phyloP scores from a whole-genome alignment of 2,113 vertebrate genomes.

The Xerus inauris region DNA sequence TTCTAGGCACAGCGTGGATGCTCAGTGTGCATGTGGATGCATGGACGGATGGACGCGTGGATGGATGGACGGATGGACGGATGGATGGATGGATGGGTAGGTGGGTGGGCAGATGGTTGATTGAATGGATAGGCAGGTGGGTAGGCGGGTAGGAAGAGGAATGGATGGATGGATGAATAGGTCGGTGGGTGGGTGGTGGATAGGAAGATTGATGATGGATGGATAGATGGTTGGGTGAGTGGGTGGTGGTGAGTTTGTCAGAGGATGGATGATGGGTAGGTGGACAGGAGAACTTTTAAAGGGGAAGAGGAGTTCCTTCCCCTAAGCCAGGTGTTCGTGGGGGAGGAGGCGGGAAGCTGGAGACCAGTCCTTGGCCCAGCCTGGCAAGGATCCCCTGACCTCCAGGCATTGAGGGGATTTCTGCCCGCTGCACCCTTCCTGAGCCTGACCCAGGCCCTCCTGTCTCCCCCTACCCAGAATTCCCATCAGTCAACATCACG shows the following conservation, averaged over 20 bases:
- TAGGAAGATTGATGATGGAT: background rate
- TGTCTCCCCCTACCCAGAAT: conserved; percentile 54
- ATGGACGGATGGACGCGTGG: too few relatives aligned
- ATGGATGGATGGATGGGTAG: accelerated
- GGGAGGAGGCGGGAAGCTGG: background rate
- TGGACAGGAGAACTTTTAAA: background rate
- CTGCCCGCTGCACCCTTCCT: background rate
- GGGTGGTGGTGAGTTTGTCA: background rate
- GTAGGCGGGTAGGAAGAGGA: accelerated
- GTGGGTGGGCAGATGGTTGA: accelerated
- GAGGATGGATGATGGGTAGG: background rate
- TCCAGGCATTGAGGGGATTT: background rate
- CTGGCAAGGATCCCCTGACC: background rate
- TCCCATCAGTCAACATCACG: background rate
- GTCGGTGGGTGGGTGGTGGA: accelerated
- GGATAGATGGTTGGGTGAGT: background rate
- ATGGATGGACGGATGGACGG: background rate
- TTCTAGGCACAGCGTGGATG: background rate
- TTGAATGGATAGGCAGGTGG: accelerated
- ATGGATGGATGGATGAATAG: background rate
- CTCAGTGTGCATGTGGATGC: background rate
- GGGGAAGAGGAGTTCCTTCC: background rate
- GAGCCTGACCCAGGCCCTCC: background rate
- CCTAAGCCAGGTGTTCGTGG: background rate
- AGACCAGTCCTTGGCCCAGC: background rate